phyloP scores from a whole-genome alignment of 2,113 vertebrate genomes.

The Eleginops maclovinus region DNA sequence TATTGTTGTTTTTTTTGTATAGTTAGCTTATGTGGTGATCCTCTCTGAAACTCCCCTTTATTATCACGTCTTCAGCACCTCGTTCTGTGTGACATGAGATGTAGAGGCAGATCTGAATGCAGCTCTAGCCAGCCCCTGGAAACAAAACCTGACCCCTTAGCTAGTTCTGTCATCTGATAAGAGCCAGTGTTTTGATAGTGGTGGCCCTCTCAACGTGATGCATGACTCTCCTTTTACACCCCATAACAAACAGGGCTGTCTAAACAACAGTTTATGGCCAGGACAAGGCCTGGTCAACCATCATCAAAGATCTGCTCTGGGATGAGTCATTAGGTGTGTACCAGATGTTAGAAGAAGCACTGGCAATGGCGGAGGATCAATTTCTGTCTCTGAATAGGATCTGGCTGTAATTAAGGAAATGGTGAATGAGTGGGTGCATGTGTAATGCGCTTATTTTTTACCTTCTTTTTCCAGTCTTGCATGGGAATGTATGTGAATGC shows the following conservation, averaged over 20 bases:
- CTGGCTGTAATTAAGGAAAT: background rate
- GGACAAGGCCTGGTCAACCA: constrained; percentile 77
- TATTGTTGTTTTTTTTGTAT: background rate
- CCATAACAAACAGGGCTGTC: constrained; percentile 79
- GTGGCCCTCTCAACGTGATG: constrained; percentile 73
- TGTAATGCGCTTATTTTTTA: background rate
- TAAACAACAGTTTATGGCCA: constrained; percentile 77
- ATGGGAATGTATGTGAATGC: background rate
- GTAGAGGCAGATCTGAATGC: constrained; percentile 20
- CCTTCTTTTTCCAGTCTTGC: background rate
- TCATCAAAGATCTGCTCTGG: constrained; percentile 71
- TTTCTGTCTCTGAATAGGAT: background rate
- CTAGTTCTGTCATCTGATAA: constrained; percentile 84
- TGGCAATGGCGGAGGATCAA: constrained; percentile 19
- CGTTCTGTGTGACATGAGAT: constrained; percentile 18
- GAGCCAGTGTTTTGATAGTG: constrained; percentile 86
- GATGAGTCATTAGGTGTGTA: constrained; percentile 65
- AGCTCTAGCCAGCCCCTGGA: constrained; percentile 43
- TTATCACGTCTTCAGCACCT: constrained; percentile 5
- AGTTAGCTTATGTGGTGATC: background rate
- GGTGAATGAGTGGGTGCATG: background rate
- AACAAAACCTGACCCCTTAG: constrained; percentile 80
- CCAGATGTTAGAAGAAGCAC: constrained; percentile 70
- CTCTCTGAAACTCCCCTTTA: constrained; percentile 2
- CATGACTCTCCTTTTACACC: constrained; percentile 78